phyloP scores from a whole-genome alignment of 2,113 vertebrate species.

The Gnathonemus longibarbis region DNA sequence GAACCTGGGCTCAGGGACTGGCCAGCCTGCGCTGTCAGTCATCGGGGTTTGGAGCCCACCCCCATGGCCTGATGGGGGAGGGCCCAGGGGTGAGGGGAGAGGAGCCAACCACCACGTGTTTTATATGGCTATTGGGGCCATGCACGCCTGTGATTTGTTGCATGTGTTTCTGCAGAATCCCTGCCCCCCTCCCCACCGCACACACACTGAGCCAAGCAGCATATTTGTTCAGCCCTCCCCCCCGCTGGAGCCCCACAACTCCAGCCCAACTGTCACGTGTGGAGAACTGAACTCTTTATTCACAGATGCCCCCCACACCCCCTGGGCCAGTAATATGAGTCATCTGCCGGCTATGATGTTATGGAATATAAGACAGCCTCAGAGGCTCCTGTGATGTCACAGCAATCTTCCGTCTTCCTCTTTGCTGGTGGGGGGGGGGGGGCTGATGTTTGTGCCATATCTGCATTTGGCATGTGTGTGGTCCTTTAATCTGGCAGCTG shows the following conservation, averaged over 20 bases:
- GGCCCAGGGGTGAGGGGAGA: neutral
- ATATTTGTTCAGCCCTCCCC: neutral
- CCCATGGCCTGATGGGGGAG: neutral
- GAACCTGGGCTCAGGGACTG: neutral
- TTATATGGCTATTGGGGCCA: neutral
- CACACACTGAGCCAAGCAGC: neutral
- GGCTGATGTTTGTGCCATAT: neutral
- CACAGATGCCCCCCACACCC: neutral
- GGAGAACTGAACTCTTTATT: neutral
- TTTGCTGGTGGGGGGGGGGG: neutral
- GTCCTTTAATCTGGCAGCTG: neutral
- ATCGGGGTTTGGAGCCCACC: neutral
- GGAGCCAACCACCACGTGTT: neutral
- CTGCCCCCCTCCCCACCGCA: neutral
- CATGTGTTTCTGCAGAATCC: neutral
- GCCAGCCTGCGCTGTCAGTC: neutral
- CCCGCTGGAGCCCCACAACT: neutral
- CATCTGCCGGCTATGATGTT: neutral
- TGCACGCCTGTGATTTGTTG: neutral
- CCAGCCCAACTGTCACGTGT: neutral
- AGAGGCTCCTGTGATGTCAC: neutral
- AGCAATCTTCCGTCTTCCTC: neutral
- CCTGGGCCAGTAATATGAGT: neutral
- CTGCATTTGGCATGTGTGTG: neutral
- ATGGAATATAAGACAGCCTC: neutral